phyloP scores from a whole-genome alignment of 2,113 vertebrate genomes.

The Eubucco bourcierii region DNA sequence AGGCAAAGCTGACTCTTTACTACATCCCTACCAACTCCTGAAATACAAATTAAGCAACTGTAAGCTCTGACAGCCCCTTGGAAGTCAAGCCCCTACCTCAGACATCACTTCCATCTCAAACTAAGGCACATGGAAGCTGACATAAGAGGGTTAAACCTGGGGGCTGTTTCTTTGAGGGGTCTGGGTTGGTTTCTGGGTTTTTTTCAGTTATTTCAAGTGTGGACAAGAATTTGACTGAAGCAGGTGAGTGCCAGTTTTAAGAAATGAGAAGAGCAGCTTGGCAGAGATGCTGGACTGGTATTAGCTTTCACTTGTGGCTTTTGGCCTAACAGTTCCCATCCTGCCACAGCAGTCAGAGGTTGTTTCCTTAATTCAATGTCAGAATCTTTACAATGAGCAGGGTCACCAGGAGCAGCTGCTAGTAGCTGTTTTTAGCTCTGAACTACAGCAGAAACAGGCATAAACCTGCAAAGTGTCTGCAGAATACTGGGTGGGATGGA shows the following conservation, averaged over 20 bases:
- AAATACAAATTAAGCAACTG: slow-evolving; percentile 6
- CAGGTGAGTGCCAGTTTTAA: slow-evolving; percentile 64
- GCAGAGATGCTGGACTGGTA: slow-evolving; percentile 80
- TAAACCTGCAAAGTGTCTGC: not conserved
- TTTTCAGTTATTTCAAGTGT: slow-evolving; percentile 54
- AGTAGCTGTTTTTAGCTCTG: not conserved
- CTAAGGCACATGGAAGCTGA: slow-evolving; percentile 14
- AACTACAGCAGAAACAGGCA: not conserved
- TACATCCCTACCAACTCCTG: not conserved
- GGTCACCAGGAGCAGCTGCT: not conserved
- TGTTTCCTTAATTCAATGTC: slow-evolving; percentile 71
- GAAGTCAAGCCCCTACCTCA: slow-evolving; percentile 14
- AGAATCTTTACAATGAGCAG: not conserved
- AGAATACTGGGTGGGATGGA: not conserved
- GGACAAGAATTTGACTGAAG: slow-evolving; percentile 54
- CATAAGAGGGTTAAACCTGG: slow-evolving; percentile 73
- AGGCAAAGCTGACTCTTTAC: slow-evolving; percentile 30
- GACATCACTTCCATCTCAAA: slow-evolving; percentile 42
- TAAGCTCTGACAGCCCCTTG: not conserved
- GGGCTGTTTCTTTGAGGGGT: slow-evolving; percentile 18
- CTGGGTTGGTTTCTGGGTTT: not conserved
- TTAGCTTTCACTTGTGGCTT: slow-evolving; percentile 83
- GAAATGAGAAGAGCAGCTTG: slow-evolving; percentile 55
- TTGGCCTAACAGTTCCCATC: slow-evolving; percentile 83
- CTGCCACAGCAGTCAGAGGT: slow-evolving; percentile 77